Evolutionary conservation across 2,888 invertebrate genomes (phyloP).

Genomic region (Beris morrisii): DNA sequence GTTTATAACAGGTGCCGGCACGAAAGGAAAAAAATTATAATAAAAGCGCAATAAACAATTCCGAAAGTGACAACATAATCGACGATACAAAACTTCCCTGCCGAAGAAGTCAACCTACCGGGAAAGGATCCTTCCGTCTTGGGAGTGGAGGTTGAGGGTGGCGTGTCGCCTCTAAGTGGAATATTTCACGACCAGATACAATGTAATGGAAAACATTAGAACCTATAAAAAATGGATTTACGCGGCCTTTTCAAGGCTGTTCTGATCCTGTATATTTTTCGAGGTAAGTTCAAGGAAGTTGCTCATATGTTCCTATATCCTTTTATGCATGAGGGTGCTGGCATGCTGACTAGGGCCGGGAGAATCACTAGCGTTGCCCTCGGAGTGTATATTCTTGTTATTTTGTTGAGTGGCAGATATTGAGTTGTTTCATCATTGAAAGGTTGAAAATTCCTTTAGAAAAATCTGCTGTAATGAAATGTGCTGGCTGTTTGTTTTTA

Average conservation of each 20-base stretch:
- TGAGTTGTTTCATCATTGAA: too few relatives aligned
- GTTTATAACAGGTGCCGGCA: slow-evolving; percentile 18
- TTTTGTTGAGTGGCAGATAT: too few relatives aligned
- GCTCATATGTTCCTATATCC: too few relatives aligned
- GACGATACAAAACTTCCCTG: neutral
- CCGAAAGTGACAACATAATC: slow-evolving; percentile 21
- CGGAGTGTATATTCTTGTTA: too few relatives aligned
- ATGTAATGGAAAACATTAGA: slow-evolving; percentile 57
- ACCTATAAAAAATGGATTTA: slow-evolving; percentile 57
- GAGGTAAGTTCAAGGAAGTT: slow-evolving; percentile 50
- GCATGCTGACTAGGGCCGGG: too few relatives aligned
- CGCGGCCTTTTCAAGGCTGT: slow-evolving; percentile 57
- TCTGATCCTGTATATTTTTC: slow-evolving; percentile 55
- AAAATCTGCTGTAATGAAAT: too few relatives aligned
- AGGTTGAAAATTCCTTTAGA: too few relatives aligned
- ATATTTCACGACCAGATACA: slow-evolving; percentile 43
- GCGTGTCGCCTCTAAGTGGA: slow-evolving; percentile 19
- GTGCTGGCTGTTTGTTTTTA: too few relatives aligned
- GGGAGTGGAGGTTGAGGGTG: neutral
- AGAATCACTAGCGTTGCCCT: too few relatives aligned
- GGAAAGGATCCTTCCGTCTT: neutral
- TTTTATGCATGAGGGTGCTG: too few relatives aligned
- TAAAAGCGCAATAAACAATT: slow-evolving; percentile 30
- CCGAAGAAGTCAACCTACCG: neutral
- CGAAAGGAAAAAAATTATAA: slow-evolving; percentile 1